These are phyloP conservation scores for Myiotriccus ornatus DNA, from an alignment of 2,797 vertebrate species.

Conservation along the genomic window DNA sequence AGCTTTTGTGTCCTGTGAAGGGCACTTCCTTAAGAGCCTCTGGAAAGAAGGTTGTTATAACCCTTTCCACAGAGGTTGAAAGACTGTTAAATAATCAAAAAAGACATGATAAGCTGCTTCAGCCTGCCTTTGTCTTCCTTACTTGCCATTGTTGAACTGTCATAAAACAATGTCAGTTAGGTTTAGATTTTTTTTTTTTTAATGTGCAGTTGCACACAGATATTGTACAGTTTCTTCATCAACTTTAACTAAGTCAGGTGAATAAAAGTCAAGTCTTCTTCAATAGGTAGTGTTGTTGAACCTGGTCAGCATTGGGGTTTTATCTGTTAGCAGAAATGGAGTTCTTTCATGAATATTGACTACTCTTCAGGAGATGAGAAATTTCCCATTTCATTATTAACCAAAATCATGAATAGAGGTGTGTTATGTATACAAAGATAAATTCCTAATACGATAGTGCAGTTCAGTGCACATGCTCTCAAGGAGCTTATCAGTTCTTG, in stretches of 20 bases:
- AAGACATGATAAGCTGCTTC: conserved; percentile 20
- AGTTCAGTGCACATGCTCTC: neutral
- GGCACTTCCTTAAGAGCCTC: neutral
- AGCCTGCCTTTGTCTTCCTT: conserved; percentile 13
- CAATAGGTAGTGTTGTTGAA: neutral
- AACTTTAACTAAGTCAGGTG: conserved; percentile 14
- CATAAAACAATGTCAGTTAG: neutral
- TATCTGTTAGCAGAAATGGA: conserved; percentile 47
- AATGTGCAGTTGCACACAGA: neutral
- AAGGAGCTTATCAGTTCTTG: neutral
- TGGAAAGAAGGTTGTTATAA: neutral
- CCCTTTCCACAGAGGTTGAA: neutral
- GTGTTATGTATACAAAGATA: neutral
- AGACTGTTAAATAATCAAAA: neutral
- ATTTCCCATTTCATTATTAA: neutral
- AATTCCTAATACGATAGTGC: neutral
- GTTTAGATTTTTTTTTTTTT: neutral
- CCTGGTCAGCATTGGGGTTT: neutral
- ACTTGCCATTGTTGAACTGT: conserved; percentile 26
- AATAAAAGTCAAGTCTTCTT: conserved; percentile 60
- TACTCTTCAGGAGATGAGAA: neutral
- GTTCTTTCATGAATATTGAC: conserved; percentile 48
- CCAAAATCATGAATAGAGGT: neutral
- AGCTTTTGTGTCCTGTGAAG: neutral
- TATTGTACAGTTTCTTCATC: neutral